phyloP scores from a whole-genome alignment of 2,113 vertebrate genomes.

The Burhinus bistriatus region DNA sequence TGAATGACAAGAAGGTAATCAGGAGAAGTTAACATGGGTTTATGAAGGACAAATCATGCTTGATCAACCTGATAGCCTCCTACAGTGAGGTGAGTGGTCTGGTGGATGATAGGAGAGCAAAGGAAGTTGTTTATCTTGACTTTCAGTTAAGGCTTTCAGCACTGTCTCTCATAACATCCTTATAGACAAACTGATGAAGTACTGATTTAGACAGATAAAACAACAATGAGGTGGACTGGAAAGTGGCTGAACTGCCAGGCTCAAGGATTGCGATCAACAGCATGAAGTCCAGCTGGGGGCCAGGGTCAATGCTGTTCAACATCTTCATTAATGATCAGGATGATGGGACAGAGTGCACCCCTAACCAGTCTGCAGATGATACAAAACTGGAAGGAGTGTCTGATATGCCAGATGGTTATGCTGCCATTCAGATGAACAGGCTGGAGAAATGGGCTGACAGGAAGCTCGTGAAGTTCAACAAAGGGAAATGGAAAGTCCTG shows the following conservation, averaged over 20 bases:
- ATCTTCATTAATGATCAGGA: background rate
- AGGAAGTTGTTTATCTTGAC: background rate
- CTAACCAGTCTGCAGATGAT: background rate
- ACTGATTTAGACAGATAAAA: background rate
- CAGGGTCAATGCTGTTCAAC: background rate
- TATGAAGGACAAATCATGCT: background rate
- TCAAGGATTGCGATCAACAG: background rate
- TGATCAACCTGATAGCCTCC: background rate
- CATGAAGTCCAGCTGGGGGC: background rate
- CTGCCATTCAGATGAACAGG: background rate
- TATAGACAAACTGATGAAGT: background rate
- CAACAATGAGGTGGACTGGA: background rate
- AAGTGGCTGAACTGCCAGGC: background rate
- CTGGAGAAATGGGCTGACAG: background rate
- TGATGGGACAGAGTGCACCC: background rate
- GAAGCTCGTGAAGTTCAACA: background rate
- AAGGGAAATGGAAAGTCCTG: background rate
- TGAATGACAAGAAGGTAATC: background rate
- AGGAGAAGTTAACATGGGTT: background rate
- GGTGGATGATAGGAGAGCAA: background rate
- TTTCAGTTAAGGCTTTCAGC: background rate
- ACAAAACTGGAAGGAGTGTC: background rate
- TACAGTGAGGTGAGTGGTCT: background rate
- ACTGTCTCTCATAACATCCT: background rate
- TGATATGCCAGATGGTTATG: background rate